Evolutionary conservation across 1,140 invertebrate species (phyloP), one percentile per base, ranked within the genome.

Genomic region (Helicorthomorpha holstii): DNA sequence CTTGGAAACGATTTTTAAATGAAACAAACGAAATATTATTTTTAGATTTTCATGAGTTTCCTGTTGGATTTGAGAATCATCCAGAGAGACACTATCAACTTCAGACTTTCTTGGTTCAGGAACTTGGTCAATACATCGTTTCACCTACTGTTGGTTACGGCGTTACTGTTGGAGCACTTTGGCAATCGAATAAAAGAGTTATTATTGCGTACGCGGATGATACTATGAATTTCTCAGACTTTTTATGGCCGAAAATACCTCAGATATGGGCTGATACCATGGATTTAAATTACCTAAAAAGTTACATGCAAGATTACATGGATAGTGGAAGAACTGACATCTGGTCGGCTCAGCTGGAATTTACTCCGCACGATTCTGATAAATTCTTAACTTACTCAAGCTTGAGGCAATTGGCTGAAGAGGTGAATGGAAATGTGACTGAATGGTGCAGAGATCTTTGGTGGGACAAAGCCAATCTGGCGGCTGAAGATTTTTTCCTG

Each of bases 311-410:
- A 19, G 19, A 52, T 7, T n/a, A 16, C 16, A 48, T 52, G 51
- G n/a, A 23, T 12, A 7, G 2, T 3, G 3, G 3, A 4, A 56
- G 62, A 56, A 27, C 61, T 68, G 45, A 75, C 1, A 61, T 82
- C 23, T 82, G 80, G 76, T 81, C 83, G 0, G 75, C 80, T 1
- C 86, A 86, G 84, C 82, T 82, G 0, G 82, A 87, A 65, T 71
- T 84, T 25, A 87, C 85, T 0, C 82, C 83, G 1, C 73, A 71
- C n/a, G 64, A 79, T 29, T 81, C 83, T 52, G 69, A 85, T 41
- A 65, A 85, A 7, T 72, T 84, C 44, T 70, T 79, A 54, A 66
- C 71, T 26, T 75, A 58, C 14, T 72, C 76, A 3, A 81, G 80
- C 7, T 62, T 87, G n/a, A 66, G 83, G 21, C 71, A 75, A 22